phyloP scores from a whole-genome alignment of 2,113 vertebrate genomes.

The Stictonetta naevosa region DNA sequence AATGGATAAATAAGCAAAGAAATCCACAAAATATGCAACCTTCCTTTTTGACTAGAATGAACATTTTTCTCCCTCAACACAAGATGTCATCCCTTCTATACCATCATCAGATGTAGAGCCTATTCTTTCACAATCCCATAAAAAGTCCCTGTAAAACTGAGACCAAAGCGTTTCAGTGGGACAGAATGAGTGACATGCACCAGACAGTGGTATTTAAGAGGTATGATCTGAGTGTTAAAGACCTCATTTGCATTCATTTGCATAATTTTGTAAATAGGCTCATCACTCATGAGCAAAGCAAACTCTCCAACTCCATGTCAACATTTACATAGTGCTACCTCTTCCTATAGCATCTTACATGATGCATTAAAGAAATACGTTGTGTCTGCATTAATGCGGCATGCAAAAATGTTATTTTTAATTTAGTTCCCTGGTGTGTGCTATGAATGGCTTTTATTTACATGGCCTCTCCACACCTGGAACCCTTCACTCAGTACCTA shows the following conservation, averaged over 20 bases:
- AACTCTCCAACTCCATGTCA: background rate
- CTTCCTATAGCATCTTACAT: background rate
- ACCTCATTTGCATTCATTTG: background rate
- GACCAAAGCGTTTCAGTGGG: background rate
- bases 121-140: background rate
- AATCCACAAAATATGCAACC: rapidly evolving
- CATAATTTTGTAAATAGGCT: background rate
- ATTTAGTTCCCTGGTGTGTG: background rate
- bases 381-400: background rate
- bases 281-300: background rate
- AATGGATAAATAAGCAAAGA: background rate
- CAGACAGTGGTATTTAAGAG: background rate
- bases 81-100: background rate
- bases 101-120: background rate
- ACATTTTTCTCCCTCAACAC: background rate
- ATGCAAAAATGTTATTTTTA: background rate
- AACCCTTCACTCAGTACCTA: background rate
- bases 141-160: background rate
- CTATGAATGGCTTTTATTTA: background rate
- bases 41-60: background rate
- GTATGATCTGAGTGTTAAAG: background rate
- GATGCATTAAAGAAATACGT: background rate
- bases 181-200: background rate
- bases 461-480: no score
- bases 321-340: background rate